These are phyloP conservation scores for Dasyurus viverrinus DNA, from an alignment of 2,113 vertebrate genomes.

Conservation along the genomic window DNA sequence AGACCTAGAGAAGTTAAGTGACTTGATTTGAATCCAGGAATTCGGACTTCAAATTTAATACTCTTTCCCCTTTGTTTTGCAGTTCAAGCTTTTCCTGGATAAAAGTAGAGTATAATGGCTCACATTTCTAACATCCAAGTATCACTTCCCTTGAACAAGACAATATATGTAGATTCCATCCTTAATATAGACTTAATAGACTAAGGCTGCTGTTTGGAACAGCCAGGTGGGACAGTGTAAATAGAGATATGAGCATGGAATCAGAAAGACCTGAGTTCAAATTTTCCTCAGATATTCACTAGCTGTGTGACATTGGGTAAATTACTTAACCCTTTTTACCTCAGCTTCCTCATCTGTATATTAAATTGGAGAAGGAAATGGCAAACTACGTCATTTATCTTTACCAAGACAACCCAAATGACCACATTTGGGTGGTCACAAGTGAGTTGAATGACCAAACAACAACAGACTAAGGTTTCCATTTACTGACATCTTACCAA, in stretches of 20 bases:
- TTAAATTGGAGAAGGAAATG: not conserved
- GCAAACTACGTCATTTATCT: not conserved
- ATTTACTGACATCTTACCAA: not conserved
- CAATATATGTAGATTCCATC: not conserved
- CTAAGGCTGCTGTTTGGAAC: not conserved
- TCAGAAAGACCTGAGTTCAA: not conserved
- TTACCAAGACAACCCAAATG: not conserved
- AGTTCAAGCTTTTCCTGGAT: not conserved
- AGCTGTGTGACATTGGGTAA: not conserved
- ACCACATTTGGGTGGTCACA: too few species aligned
- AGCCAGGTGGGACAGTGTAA: not conserved
- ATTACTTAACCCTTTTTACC: not conserved
- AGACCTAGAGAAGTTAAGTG: not conserved
- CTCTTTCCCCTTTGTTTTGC: not conserved
- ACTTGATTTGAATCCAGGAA: not conserved
- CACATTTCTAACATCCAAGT: not conserved
- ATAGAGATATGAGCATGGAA: not conserved
- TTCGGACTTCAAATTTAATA: not conserved
- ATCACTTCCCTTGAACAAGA: not conserved
- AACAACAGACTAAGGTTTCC: not conserved
- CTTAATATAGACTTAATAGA: not conserved
- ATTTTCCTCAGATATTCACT: not conserved
- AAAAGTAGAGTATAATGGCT: not conserved
- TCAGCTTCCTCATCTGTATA: not conserved
- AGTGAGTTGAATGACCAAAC: not conserved